These are phyloP conservation scores for Eugnorisma glareosa DNA, from an alignment of 2,888 invertebrate genomes.

Conservation along the genomic window DNA sequence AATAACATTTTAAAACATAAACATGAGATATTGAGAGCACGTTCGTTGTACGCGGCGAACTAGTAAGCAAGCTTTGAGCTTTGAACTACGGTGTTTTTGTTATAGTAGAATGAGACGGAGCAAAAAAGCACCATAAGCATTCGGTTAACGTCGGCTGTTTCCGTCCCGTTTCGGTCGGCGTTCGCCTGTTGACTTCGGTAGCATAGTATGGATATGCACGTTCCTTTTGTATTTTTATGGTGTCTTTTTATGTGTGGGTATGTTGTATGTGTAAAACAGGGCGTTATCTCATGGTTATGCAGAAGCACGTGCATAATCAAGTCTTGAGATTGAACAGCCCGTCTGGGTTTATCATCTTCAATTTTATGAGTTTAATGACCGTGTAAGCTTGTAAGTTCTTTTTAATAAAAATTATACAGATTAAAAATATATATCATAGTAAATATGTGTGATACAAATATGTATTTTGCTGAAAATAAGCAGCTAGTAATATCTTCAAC, in stretches of 20 bases:
- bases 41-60: constrained; percentile 71
- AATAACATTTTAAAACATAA: constrained; percentile 78
- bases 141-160: constrained; percentile 83
- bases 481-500: too few relatives aligned
- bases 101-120: constrained; percentile 82
- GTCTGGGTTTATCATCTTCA: constrained; percentile 27
- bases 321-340: constrained; percentile 26
- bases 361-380: constrained; percentile 16
- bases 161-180: constrained; percentile 71
- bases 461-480: background rate
- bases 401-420: background rate
- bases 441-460: background rate
- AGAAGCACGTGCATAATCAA: constrained; percentile 44
- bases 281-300: constrained; percentile 47
- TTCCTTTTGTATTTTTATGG: constrained; percentile 31
- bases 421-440: background rate
- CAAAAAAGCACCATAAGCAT: constrained; percentile 84
- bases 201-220: constrained; percentile 73
- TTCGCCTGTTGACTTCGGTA: constrained; percentile 75
- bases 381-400: background rate
- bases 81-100: constrained; percentile 80
- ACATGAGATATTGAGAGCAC: constrained; percentile 61
- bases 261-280: constrained; percentile 16
- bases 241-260: constrained; percentile 17
- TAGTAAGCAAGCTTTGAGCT: constrained; percentile 76